Evolutionary conservation across 2,797 vertebrate species (phyloP).

Genomic region (Alexandromys oeconomus): DNA sequence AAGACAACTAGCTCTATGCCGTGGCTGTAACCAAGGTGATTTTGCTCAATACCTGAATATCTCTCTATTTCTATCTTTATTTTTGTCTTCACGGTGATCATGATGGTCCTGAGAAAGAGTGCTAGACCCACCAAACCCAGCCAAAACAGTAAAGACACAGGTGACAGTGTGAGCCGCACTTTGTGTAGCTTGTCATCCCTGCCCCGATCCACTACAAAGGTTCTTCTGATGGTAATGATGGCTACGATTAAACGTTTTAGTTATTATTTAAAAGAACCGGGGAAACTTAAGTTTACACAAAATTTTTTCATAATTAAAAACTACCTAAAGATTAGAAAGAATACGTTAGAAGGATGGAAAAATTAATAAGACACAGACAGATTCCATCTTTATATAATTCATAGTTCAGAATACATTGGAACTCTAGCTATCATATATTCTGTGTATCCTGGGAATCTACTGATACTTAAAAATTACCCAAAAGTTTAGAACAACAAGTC

Average conservation of each 20-base stretch:
- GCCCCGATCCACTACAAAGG: background rate
- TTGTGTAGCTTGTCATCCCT: background rate
- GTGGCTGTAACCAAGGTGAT: background rate
- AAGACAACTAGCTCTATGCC: background rate
- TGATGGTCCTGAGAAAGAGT: background rate
- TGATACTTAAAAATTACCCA: background rate
- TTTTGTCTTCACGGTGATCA: constrained; percentile 1
- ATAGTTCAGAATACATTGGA: background rate
- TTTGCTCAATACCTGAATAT: background rate
- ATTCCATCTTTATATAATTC: background rate
- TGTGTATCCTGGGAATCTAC: background rate
- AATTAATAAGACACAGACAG: background rate
- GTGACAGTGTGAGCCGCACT: background rate
- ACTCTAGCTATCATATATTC: background rate
- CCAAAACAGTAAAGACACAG: background rate
- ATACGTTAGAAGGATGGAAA: constrained; percentile 3
- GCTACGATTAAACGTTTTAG: background rate
- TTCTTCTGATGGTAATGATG: background rate
- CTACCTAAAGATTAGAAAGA: background rate
- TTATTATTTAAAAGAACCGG: background rate
- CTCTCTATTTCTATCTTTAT: background rate
- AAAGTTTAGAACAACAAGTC: background rate
- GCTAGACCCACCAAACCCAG: background rate
- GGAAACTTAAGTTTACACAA: background rate
- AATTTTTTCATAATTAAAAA: constrained; percentile 37